phyloP scores from a whole-genome alignment of 2,888 invertebrate genomes.

The Seladonia tumulorum region DNA sequence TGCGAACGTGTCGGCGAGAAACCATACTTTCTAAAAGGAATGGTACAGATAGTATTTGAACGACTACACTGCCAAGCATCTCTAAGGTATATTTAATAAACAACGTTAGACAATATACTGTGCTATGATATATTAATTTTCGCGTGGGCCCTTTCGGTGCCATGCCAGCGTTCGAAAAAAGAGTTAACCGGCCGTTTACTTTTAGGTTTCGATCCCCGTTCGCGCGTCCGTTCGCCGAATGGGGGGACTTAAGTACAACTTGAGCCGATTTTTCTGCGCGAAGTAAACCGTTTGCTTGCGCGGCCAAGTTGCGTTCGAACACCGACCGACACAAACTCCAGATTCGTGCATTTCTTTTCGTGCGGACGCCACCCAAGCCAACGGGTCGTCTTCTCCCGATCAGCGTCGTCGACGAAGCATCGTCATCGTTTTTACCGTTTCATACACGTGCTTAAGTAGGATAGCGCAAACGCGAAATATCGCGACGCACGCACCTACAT shows the following conservation, averaged over 20 bases:
- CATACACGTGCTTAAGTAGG: constrained; percentile 52
- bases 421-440: constrained; percentile 39
- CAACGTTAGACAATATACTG: constrained; percentile 60
- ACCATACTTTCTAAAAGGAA: constrained; percentile 45
- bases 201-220: constrained; percentile 45
- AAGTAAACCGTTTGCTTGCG: constrained; percentile 23
- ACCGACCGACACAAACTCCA: constrained; percentile 19
- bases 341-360: constrained; percentile 15
- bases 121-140: constrained; percentile 63
- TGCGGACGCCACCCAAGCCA: constrained; percentile 6
- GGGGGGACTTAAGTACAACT: constrained; percentile 38
- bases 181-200: constrained; percentile 37
- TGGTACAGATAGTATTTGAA: constrained; percentile 62
- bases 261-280: constrained; percentile 21
- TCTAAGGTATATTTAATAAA: constrained; percentile 75
- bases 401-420: constrained; percentile 27
- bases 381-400: constrained; percentile 20
- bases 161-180: no score
- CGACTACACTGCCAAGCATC: constrained; percentile 80
- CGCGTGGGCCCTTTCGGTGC: constrained; percentile 38
- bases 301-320: constrained; percentile 8
- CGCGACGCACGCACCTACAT: constrained; percentile 26
- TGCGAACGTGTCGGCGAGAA: neutral
- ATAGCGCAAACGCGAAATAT: constrained; percentile 13
- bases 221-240: constrained; percentile 36